A percentile compares a stretch with the other conserved stretches of the same genome.
phyloP scores from a whole-genome alignment of 2,113 vertebrate species.

The Eretmochelys imbricata region DNA sequence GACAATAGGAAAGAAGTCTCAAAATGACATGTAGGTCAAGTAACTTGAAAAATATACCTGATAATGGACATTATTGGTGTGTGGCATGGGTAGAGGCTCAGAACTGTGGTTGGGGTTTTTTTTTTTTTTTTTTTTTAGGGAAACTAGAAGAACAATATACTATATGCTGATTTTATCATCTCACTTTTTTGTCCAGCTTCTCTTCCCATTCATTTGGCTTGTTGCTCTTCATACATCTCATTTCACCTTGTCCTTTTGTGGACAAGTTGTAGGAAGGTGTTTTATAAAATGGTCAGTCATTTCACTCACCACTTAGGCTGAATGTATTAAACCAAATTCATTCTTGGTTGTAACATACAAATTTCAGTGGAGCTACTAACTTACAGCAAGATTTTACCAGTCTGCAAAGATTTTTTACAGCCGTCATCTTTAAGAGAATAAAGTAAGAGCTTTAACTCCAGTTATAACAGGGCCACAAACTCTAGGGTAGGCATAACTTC shows the following conservation, averaged over 20 bases:
- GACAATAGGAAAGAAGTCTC: not conserved
- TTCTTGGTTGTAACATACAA: not conserved
- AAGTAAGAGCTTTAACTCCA: not conserved
- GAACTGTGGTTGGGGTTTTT: not conserved
- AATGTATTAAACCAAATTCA: not conserved
- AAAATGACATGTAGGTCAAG: not conserved
- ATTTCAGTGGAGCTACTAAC: not conserved
- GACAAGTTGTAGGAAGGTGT: not conserved
- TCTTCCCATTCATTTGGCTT: not conserved
- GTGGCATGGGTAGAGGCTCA: not conserved
- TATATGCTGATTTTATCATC: not conserved
- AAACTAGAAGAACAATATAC: not conserved
- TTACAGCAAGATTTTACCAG: not conserved
- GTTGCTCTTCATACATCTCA: not conserved
- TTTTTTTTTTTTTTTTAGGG: not conserved
- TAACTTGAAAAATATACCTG: accelerated
- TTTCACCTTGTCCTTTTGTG: not conserved
- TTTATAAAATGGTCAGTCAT: not conserved
- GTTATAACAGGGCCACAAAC: not conserved
- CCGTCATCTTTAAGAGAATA: not conserved
- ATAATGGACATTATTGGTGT: not conserved
- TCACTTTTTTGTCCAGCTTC: not conserved
- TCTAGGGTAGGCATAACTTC: not conserved
- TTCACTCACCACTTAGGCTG: not conserved
- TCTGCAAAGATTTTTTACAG: not conserved